phyloP scores from a whole-genome alignment of 2,797 vertebrate species.

The Tokudaia tokunoshimensis region DNA sequence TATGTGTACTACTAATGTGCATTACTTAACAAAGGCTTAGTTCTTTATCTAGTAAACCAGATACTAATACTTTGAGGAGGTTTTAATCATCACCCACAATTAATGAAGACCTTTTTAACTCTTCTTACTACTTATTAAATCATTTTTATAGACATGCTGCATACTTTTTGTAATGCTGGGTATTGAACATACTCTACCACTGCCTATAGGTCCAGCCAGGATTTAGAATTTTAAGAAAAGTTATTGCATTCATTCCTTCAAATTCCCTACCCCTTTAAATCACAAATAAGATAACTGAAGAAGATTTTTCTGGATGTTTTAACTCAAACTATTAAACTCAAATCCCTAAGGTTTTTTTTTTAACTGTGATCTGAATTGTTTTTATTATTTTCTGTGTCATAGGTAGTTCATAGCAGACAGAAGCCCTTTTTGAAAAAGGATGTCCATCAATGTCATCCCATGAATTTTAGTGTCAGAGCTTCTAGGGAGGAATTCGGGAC shows the following conservation, averaged over 20 bases:
- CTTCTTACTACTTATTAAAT: background rate
- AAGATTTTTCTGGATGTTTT: constrained; percentile 2
- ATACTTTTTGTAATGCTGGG: background rate
- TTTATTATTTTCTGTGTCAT: constrained; percentile 43
- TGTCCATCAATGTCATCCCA: background rate
- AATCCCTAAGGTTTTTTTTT: background rate
- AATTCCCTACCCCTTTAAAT: background rate
- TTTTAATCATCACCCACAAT: constrained; percentile 26
- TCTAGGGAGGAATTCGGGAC: background rate
- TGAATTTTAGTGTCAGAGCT: constrained; percentile 1
- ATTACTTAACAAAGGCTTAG: constrained; percentile 2
- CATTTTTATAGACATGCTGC: background rate
- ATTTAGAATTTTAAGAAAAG: constrained; percentile 56
- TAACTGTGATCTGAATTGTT: background rate
- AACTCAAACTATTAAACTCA: background rate
- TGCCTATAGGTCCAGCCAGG: background rate
- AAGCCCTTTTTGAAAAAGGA: background rate
- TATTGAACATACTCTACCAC: background rate
- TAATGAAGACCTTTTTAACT: constrained; percentile 28
- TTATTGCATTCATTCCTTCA: background rate
- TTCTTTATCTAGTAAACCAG: constrained; percentile 6
- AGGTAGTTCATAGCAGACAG: background rate
- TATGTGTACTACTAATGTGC: background rate
- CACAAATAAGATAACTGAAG: background rate
- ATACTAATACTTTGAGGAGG: background rate